Evolutionary conservation across 2,888 invertebrate species (phyloP), one percentile per base, ranked within the genome.

Genomic region (Ophion slaviceki): DNA sequence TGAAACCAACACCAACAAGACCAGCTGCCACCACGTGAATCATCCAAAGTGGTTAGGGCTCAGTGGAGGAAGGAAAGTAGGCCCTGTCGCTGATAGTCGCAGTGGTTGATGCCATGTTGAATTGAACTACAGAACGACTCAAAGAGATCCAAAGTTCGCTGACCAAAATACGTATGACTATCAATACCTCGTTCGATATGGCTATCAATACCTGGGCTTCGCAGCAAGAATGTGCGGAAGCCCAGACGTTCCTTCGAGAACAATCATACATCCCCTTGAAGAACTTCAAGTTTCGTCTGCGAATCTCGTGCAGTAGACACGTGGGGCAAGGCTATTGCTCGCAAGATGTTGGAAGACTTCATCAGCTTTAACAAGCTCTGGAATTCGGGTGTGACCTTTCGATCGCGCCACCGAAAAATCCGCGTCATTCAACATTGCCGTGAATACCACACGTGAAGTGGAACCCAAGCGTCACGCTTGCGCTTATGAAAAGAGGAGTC

Each of bases 261-360:
- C 88, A 91, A 92, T 91, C 92, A 90, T 92, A 91, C 91, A 91
- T 93, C 92, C 92, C 92, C 92, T 92, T 92, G 79, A 92, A 92
- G 90, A 86, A 86, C 80, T 78, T 79, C 84, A 77, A 82, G 76
- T 80, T 87, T 80, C 57, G 62, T 72, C 66, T 36, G 57, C 6
- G 77, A 68, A 75, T 45, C 57, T 78, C 47, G 68, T 20, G 61
- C 40, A 45, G 20, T 59, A 72, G 80, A 47, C 64, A 62, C 62
- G 47, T 14, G 47, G 47, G 11, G 47, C 2, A 11, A 45, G 47
- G 47, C 47, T 40, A 77, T 28, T n/a, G 62, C 14, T 20, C 32
- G 64, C 74, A 57, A 78, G 79, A 14, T 79, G 64, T 75, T 75
- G 70, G 61, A 81, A 80, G 80, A 45, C 40, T 45, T 68, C 66